Percentiles rank a stretch among this genome's conserved stretches.
Evolutionary conservation across 2,113 vertebrate genomes (phyloP).

Genomic region (Melanerpes formicivorus): DNA sequence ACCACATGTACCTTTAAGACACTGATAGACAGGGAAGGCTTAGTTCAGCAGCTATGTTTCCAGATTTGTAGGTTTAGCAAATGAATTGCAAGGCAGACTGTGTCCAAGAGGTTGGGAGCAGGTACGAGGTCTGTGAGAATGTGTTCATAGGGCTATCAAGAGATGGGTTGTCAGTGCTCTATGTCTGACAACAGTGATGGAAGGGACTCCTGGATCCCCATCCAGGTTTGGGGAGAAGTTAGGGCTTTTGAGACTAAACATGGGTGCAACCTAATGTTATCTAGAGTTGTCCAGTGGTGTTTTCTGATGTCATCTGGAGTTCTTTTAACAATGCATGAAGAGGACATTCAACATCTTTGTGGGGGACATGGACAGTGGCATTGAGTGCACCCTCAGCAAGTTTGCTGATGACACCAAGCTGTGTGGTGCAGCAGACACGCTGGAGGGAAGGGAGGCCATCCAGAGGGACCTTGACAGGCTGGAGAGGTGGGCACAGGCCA

Average conservation of each 20-base stretch:
- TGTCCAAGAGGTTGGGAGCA: neutral
- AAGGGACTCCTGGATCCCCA: neutral
- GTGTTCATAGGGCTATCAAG: fast-evolving
- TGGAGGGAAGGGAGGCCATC: too few species aligned
- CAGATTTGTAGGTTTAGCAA: neutral
- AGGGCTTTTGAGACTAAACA: neutral
- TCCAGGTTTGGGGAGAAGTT: neutral
- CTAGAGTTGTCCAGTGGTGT: neutral
- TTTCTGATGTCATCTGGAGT: neutral
- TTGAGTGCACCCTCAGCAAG: too few species aligned
- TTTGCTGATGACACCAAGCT: too few species aligned
- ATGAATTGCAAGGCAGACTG: too few species aligned
- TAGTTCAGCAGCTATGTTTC: neutral
- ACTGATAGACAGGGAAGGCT: too few species aligned
- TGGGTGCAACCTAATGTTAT: neutral
- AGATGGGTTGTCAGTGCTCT: neutral
- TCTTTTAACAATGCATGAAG: neutral
- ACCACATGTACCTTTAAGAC: neutral
- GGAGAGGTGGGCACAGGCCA: too few species aligned
- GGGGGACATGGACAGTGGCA: too few species aligned
- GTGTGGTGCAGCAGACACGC: too few species aligned
- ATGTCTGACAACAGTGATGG: neutral
- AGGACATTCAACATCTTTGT: too few species aligned
- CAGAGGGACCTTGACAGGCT: too few species aligned
- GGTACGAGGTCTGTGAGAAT: neutral